Evolutionary conservation across 1,140 invertebrate species (phyloP).

Genomic region (Drosophila ogumai): DNA sequence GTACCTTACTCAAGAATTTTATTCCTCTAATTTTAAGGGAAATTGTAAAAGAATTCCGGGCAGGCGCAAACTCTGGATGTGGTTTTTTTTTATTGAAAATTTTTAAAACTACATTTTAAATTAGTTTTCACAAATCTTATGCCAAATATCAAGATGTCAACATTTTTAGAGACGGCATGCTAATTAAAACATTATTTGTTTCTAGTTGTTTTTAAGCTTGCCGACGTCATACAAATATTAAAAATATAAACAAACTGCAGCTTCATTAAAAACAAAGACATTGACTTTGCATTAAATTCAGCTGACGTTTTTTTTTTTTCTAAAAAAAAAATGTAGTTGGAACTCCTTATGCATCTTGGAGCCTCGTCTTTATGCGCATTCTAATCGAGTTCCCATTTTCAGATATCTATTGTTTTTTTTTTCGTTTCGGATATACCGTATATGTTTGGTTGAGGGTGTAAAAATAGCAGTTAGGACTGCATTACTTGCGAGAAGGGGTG

Average conservation of each 20-base stretch:
- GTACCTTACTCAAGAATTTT: background rate
- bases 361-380: background rate
- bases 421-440: background rate
- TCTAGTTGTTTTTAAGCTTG: background rate
- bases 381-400: background rate
- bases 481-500: slow-evolving; percentile 11
- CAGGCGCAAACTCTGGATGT: background rate
- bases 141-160: background rate
- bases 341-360: background rate
- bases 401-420: slow-evolving; percentile 2
- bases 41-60: background rate
- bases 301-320: background rate
- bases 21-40: background rate
- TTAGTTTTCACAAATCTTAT: background rate
- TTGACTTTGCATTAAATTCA: background rate
- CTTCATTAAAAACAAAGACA: background rate
- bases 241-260: background rate
- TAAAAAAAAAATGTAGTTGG: too few relatives aligned
- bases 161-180: too few relatives aligned
- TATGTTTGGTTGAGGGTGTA: slow-evolving; percentile 11
- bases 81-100: background rate
- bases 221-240: background rate
- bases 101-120: background rate
- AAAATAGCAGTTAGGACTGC: slow-evolving; percentile 15
- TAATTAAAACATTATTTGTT: background rate